Evolutionary conservation across 92 coral and sea anemone species (phyloP).

Genomic region (Zoanthus sociatus): DNA sequence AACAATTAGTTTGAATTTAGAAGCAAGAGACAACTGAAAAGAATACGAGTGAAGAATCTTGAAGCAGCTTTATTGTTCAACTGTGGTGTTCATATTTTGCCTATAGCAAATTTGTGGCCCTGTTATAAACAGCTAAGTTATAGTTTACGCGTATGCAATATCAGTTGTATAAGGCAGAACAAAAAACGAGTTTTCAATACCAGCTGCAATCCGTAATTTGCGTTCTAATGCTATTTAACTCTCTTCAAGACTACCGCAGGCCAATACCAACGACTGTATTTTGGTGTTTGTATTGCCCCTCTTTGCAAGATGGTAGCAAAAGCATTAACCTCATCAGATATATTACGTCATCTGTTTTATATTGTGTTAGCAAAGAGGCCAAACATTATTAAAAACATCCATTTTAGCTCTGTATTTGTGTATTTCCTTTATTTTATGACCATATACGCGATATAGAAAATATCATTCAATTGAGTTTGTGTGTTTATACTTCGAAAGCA

Average conservation of each 20-base stretch:
- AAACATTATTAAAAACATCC: conserved; percentile 36
- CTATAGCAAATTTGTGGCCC: conserved; percentile 25
- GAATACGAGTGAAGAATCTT: conserved; percentile 16
- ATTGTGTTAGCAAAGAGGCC: conserved; percentile 34
- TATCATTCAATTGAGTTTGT: conserved; percentile 31
- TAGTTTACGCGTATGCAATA: conserved; percentile 40
- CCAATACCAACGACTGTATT: conserved; percentile 36
- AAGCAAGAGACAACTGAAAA: not conserved
- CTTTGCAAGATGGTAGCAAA: conserved; percentile 15
- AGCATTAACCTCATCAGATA: conserved; percentile 41
- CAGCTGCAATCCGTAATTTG: conserved; percentile 17
- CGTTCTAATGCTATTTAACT: conserved; percentile 24
- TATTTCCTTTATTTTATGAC: conserved; percentile 48
- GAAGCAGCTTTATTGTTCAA: conserved; percentile 7
- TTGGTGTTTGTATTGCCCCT: conserved; percentile 30
- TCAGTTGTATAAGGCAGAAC: conserved; percentile 17
- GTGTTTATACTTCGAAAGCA: conserved; percentile 48
- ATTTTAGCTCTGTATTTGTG: conserved; percentile 45
- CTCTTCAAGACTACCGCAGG: conserved; percentile 45
- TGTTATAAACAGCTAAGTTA: conserved; percentile 13
- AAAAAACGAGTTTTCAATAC: conserved; percentile 11
- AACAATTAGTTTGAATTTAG: conserved; percentile 27
- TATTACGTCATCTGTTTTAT: conserved; percentile 46
- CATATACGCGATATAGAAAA: conserved; percentile 47
- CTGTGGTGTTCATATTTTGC: conserved; percentile 5